A percentile compares a stretch with the other conserved stretches of the same genome.
These are phyloP conservation scores for Lucilia cuprina DNA, from an alignment of 1,140 invertebrate species.

Conservation along the genomic window DNA sequence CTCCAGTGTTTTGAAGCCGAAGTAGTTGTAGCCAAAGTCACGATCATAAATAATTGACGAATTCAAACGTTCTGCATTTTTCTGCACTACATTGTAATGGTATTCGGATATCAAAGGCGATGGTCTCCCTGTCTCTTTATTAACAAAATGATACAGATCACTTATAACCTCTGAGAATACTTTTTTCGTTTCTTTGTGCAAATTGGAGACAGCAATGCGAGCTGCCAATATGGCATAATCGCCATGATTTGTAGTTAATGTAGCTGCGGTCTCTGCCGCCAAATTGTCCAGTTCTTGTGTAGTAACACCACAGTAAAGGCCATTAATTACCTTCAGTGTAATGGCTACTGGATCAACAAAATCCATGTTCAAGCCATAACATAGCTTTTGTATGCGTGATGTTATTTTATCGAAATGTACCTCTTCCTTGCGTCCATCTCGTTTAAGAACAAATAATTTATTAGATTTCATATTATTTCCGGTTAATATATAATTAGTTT, in stretches of 20 bases:
- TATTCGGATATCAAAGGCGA: slow-evolving; percentile 87
- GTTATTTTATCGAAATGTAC: slow-evolving; percentile 99
- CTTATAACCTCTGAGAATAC: slow-evolving; percentile 91
- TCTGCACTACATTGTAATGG: slow-evolving; percentile 84
- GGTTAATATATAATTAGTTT: background rate
- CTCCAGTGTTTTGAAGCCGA: slow-evolving; percentile 99
- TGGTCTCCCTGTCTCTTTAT: slow-evolving; percentile 74
- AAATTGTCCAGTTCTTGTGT: slow-evolving; percentile 97
- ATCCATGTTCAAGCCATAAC: slow-evolving; percentile 94
- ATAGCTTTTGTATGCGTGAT: slow-evolving; percentile 91
- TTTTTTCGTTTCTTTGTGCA: slow-evolving; percentile 97
- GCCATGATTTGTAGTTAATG: slow-evolving; percentile 94
- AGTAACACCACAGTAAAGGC: slow-evolving; percentile 94
- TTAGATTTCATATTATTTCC: background rate
- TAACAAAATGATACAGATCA: slow-evolving; percentile 81
- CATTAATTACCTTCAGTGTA: slow-evolving; percentile 89
- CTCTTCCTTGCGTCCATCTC: slow-evolving; percentile 89
- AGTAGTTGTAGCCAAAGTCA: slow-evolving; percentile 98
- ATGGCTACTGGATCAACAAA: slow-evolving; percentile 93
- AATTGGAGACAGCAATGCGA: slow-evolving; percentile 94
- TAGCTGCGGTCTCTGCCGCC: slow-evolving; percentile 95
- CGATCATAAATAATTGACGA: slow-evolving; percentile 98
- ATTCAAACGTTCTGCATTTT: slow-evolving; percentile 88
- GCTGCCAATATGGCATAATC: slow-evolving; percentile 97
- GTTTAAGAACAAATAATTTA: slow-evolving; percentile 16